Conservation (phyloP, 35 echinoderm and acorn worm genomes). For the Heliocidaris tuberculata region DNA sequence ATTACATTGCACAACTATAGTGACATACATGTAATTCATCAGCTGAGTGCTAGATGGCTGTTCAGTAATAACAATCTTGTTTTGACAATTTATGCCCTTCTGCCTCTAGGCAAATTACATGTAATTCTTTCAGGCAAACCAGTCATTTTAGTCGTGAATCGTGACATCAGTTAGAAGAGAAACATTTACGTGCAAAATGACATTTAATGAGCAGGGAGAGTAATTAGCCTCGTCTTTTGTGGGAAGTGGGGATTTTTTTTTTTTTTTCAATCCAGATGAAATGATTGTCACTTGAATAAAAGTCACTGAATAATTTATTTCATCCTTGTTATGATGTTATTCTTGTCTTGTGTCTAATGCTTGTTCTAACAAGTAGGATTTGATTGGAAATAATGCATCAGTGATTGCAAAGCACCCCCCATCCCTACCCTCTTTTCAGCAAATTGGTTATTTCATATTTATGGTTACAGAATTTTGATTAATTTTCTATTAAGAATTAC, state of each 20-base stretch:
- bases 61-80: background rate
- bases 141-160: background rate
- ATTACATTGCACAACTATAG: background rate
- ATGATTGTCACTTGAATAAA: constrained; percentile 1
- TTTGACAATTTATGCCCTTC: too few relatives aligned
- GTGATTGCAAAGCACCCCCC: background rate
- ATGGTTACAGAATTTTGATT: background rate
- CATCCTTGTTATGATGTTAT: background rate
- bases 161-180: too few relatives aligned
- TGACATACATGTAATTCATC: background rate
- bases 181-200: too few relatives aligned
- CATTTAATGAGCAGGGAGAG: background rate
- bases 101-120: background rate
- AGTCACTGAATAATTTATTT: background rate
- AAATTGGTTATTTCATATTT: background rate
- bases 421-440: too few relatives aligned
- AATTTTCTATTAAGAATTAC: background rate
- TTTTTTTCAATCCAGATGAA: background rate
- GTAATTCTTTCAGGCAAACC: background rate
- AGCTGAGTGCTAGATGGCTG: background rate
- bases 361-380: background rate
- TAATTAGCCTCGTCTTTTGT: background rate
- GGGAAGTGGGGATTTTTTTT: background rate
- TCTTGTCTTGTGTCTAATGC: background rate
- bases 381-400: background rate